These are phyloP conservation scores for Coreius guichenoti DNA, from an alignment of 2,797 vertebrate species.

Conservation along the genomic window DNA sequence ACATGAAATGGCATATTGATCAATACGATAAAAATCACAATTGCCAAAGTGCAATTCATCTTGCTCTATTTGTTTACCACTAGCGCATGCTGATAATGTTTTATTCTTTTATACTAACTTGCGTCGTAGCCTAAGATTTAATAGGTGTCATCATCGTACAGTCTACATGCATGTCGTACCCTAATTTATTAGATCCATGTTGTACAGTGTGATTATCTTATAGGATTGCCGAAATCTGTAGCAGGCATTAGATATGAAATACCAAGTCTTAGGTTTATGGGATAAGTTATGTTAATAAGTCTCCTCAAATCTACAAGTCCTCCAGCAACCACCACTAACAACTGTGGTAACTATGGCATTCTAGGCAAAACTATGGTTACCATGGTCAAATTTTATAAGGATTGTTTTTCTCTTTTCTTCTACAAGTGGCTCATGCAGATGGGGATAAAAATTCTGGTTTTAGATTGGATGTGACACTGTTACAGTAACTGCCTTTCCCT, in stretches of 20 bases:
- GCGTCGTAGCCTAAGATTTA: too few species aligned
- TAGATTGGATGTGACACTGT: neutral
- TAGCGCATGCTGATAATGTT: neutral
- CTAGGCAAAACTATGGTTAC: neutral
- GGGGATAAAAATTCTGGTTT: neutral
- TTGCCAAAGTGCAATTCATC: neutral
- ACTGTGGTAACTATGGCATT: neutral
- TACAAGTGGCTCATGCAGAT: neutral
- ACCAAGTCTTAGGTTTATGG: neutral
- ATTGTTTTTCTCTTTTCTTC: neutral
- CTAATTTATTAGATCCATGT: neutral
- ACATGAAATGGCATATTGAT: too few species aligned
- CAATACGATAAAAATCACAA: neutral
- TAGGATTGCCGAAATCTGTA: neutral
- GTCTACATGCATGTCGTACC: neutral
- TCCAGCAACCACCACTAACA: neutral
- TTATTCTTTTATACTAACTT: too few species aligned
- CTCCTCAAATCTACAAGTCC: neutral
- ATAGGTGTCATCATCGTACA: neutral
- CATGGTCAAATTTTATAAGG: neutral
- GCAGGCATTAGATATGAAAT: neutral
- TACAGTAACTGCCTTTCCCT: constrained; percentile 14
- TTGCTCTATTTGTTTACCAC: neutral
- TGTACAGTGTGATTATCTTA: neutral
- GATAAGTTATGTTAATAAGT: neutral